phyloP scores from a whole-genome alignment of 2,888 invertebrate genomes.

The Augochlorella aurata region DNA sequence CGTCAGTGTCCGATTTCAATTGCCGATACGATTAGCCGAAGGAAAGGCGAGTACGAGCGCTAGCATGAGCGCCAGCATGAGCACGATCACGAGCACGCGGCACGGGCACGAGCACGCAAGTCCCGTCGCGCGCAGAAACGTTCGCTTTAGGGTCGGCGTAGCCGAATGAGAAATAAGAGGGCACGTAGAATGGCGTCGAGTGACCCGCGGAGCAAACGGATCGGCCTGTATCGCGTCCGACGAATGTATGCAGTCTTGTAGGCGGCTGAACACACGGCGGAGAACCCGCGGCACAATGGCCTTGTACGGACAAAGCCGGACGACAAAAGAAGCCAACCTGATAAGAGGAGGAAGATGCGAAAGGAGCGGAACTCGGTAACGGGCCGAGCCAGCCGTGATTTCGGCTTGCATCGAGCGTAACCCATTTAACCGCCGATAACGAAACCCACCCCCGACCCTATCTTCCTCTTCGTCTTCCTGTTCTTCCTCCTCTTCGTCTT shows the following conservation, averaged over 20 bases:
- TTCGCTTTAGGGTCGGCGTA: slow-evolving; percentile 37
- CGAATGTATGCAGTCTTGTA: slow-evolving; percentile 31
- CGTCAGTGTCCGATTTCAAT: slow-evolving; percentile 28
- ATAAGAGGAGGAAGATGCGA: slow-evolving; percentile 58
- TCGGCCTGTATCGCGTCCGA: slow-evolving; percentile 34
- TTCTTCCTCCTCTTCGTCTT: not conserved
- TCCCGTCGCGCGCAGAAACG: slow-evolving; percentile 30
- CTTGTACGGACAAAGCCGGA: slow-evolving; percentile 61
- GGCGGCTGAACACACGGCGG: slow-evolving; percentile 49
- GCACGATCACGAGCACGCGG: not conserved
- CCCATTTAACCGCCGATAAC: slow-evolving; percentile 68
- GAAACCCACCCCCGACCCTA: slow-evolving; percentile 43
- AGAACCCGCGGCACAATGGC: slow-evolving; percentile 60
- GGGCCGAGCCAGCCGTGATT: slow-evolving; percentile 48
- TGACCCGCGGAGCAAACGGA: slow-evolving; percentile 47
- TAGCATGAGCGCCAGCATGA: not conserved
- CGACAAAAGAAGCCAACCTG: slow-evolving; percentile 65
- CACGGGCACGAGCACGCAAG: slow-evolving; percentile 14
- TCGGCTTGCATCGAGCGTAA: slow-evolving; percentile 61
- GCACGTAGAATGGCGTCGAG: slow-evolving; percentile 19
- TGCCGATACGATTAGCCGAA: slow-evolving; percentile 36
- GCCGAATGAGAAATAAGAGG: slow-evolving; percentile 47
- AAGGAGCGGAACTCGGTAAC: slow-evolving; percentile 53
- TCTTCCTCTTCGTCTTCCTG: not conserved
- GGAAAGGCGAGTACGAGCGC: slow-evolving; percentile 5